Conservation (phyloP, 2,113 vertebrate genomes). For the Urocynchramus pylzowi region DNA sequence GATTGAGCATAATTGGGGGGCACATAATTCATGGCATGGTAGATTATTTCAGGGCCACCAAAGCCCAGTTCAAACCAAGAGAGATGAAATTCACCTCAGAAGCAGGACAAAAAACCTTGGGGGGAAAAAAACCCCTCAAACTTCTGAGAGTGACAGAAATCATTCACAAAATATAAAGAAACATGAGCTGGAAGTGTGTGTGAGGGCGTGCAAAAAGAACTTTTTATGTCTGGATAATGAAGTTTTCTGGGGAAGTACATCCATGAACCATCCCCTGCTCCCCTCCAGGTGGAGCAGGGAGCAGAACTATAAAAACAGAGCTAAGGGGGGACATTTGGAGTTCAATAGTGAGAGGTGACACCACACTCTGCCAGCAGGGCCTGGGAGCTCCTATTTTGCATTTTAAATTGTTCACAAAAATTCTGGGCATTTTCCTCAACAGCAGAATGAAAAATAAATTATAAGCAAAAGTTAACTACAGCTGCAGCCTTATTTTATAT, state of each 20-base stretch:
- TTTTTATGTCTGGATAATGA: background rate
- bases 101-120: background rate
- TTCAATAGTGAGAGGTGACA: background rate
- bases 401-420: background rate
- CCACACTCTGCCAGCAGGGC: background rate
- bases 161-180: background rate
- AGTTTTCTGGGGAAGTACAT: background rate
- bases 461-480: background rate
- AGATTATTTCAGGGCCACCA: background rate
- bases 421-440: background rate
- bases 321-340: background rate
- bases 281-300: background rate
- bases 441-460: background rate
- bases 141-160: background rate
- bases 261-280: background rate
- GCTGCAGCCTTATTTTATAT: background rate
- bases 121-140: background rate
- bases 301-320: background rate
- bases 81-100: background rate
- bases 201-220: background rate
- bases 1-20: accelerated
- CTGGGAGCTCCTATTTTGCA: background rate
- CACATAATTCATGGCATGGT: background rate
- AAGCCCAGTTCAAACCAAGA: background rate
- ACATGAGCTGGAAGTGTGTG: background rate